Base-by-base conservation (phyloP, 2,888 invertebrate genomes). In the Neria commutata region DNA sequence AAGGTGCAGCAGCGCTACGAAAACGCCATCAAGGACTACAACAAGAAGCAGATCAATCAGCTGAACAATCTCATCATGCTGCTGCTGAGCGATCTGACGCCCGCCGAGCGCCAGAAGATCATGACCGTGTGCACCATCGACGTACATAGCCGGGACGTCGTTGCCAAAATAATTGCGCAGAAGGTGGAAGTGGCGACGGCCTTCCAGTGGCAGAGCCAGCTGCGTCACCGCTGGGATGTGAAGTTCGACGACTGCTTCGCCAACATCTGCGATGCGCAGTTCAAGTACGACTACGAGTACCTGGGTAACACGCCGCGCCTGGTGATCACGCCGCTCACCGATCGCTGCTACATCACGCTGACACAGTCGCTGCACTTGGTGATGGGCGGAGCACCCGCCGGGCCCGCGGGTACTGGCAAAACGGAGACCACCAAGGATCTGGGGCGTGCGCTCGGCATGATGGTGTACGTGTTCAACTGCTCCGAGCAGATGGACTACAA, bases 401-500 rank as follows among this genome's bases (percentile, higher is more conserved):
- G 96, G 0, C 78, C 78, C 0, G 78, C 78, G 11, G 79, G 79
- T 23, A 79, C 79, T 14, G 96, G 96, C 1, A 97, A 97, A 84
- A 97, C 96, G 0, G 97, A 97, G 83, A 97, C 97, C 0, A 97
- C 96, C 0, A 97, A 97, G 81, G 97, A 97, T 84, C 84, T 97
- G 67, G 97, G 96, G 1, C 87, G 94, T 76, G 95, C 95, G 11
- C 85, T 97, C 2, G 97, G 96, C 40, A 91, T 96, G 76, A 95
- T 96, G 95, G 96, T 96, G 5, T 96, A 96, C 73, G 96, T 96
- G n/a, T 95, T 95, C 83, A 96, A 96, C 81, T 96, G 95, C 80
- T 95, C 95, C 0, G 95, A 96, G 79, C 95, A 96, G 84, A 95
- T 96, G 95, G 96, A 96, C 81, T 96, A 95, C 83, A 94, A 93